Conservation (phyloP, 1,140 invertebrate species). For the Acromyrmex echinatior region DNA sequence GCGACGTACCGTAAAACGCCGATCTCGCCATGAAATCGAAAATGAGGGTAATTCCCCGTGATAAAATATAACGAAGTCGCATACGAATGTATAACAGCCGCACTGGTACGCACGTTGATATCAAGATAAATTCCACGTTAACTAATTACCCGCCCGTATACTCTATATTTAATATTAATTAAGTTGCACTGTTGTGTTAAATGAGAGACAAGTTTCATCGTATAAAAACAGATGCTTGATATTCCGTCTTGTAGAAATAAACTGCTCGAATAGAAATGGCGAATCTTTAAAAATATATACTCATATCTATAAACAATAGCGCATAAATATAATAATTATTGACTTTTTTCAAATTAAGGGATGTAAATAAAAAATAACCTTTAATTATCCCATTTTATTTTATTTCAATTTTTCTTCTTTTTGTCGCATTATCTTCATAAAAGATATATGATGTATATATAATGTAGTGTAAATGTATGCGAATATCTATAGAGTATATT, state of each 20-base stretch:
- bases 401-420: neutral
- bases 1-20: conserved; percentile 20
- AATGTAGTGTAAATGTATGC: neutral
- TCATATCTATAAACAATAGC: neutral
- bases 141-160: conserved; percentile 28
- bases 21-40: conserved; percentile 37
- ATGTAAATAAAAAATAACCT: conserved; percentile 1
- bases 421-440: neutral
- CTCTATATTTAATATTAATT: conserved; percentile 35
- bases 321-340: conserved; percentile 5
- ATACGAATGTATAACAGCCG: neutral
- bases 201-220: conserved; percentile 9
- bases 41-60: conserved; percentile 39
- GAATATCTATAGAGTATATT: neutral
- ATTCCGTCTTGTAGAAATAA: neutral
- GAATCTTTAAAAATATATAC: neutral
- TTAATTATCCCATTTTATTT: neutral
- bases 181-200: conserved; percentile 4
- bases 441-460: neutral
- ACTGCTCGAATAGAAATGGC: no score
- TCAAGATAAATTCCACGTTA: conserved; percentile 42
- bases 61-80: conserved; percentile 30
- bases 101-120: neutral
- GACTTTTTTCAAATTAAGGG: neutral
- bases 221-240: conserved; percentile 4